phyloP scores from a whole-genome alignment of 1,140 invertebrate genomes.

The Lasioglossum baleicum region DNA sequence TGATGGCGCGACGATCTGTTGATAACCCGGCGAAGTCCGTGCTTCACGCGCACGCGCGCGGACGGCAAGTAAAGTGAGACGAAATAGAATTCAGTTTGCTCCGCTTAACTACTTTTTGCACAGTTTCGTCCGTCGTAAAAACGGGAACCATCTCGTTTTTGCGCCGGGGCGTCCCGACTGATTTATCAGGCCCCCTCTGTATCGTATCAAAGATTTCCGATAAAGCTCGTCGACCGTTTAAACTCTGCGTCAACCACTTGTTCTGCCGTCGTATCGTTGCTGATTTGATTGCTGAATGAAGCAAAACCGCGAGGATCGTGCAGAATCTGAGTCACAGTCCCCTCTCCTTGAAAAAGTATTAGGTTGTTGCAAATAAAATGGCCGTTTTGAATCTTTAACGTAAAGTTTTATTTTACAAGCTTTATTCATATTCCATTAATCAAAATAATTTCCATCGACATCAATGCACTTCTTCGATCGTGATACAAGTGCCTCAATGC shows the following conservation, averaged over 20 bases:
- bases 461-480: too few relatives aligned
- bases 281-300: neutral
- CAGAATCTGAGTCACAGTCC: too few relatives aligned
- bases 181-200: neutral
- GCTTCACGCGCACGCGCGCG: too few relatives aligned
- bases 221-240: conserved; percentile 7
- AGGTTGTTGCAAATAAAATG: too few relatives aligned
- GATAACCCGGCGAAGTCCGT: neutral
- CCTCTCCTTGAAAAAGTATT: too few relatives aligned
- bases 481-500: too few relatives aligned
- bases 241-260: neutral
- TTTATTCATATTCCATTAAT: too few relatives aligned
- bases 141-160: neutral
- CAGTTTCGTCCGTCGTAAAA: neutral
- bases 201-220: conserved; percentile 25
- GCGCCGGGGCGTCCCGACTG: neutral
- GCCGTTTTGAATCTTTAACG: too few relatives aligned
- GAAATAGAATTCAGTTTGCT: conserved; percentile 3
- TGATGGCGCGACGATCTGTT: neutral
- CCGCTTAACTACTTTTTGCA: neutral
- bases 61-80: neutral
- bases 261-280: neutral
- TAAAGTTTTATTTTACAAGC: too few relatives aligned
- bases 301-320: too few relatives aligned
- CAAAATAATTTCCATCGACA: too few relatives aligned